Evolutionary conservation across 2,797 vertebrate species (phyloP).

Genomic region (Mus minutoides): DNA sequence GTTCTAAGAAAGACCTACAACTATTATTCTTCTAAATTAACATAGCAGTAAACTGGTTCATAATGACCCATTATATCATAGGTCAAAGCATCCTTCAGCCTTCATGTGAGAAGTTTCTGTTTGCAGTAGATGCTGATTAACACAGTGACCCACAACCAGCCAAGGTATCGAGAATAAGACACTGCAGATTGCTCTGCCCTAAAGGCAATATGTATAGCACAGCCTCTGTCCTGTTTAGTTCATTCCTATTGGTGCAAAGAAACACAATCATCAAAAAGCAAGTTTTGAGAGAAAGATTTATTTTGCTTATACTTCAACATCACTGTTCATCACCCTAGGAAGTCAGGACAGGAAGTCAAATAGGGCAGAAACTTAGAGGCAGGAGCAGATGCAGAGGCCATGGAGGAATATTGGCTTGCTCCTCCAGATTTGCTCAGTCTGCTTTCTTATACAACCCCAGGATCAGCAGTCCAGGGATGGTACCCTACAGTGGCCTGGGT

Average conservation of each 20-base stretch:
- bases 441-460: background rate
- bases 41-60: background rate
- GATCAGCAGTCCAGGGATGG: background rate
- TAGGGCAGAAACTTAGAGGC: background rate
- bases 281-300: background rate
- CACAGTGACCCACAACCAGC: background rate
- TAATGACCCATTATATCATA: background rate
- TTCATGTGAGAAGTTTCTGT: background rate
- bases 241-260: background rate
- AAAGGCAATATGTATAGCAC: background rate
- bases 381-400: background rate
- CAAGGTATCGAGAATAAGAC: background rate
- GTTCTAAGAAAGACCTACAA: background rate
- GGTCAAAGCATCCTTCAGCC: background rate
- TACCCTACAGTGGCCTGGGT: too few species aligned
- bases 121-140: background rate
- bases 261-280: background rate
- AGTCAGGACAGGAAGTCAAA: background rate
- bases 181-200: background rate
- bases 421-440: background rate
- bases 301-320: background rate
- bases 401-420: background rate
- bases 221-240: background rate
- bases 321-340: too few species aligned
- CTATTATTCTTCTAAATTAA: background rate